Base-by-base conservation (phyloP, 2,113 vertebrate genomes). In the Chinchilla lanigera region DNA sequence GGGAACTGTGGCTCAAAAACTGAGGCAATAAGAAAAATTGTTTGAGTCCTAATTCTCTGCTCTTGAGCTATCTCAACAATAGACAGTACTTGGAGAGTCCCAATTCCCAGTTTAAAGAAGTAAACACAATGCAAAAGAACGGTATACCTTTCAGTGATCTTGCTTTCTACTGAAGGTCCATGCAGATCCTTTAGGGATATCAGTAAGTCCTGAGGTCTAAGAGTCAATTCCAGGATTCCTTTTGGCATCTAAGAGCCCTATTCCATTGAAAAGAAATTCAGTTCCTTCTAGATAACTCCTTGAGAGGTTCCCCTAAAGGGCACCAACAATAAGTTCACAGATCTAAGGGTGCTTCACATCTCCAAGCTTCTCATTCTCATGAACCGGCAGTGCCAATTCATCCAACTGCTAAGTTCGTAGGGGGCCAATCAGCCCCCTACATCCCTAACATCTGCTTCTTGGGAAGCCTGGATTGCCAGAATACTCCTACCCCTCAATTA, bases 401-500 rank as follows among this genome's bases (percentile, higher is more conserved):
- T 54, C n/a, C 52, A 93, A 94, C 58, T 96, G 97, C 97, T 97
- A 98, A 97, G 95, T 73, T 26, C 95, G 65, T 69, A 90, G 67
- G 93, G 77, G 75, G 44, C 88, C 65, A 93, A 97, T 97, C 95
- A 96, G 84, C 94, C 95, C 80, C 96, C 97, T 73, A 85, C 97
- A 85, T 85, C 58, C 91, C 44, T 54, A 90, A 92, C 97, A 97
- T 97, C 96, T 97, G 96, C 94, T 97, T 96, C 89, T 78, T 65
- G 58, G 73, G 92, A 96, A 85, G 90, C 80, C 10, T 90, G 69
- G 81, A 41, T 88, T 95, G 93, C 89, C 92, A 97, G 95, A 83
- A 89, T 65, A 54, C 75, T 58, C 54, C 52, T 83, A 88, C 63
- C 38, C 97, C 41, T 93, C 87, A 92, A 82, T 97, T 97, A 95